Evolutionary conservation across 2,113 vertebrate genomes (phyloP).

Genomic region (Ploceus nigricollis): DNA sequence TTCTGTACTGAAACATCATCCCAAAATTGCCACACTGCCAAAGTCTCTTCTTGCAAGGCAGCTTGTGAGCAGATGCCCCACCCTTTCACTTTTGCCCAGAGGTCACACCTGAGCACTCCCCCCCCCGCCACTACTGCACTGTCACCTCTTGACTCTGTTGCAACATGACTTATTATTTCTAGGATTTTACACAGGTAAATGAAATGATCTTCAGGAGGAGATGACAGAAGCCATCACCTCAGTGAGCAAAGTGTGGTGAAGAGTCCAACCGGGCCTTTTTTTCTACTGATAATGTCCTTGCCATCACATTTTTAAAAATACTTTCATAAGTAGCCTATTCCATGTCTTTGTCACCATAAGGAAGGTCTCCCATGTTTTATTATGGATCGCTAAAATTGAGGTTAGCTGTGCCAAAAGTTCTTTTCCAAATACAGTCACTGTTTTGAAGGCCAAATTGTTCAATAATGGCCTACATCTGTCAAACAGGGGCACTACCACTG

Average conservation of each 20-base stretch:
- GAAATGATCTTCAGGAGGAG: not conserved
- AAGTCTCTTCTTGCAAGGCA: not conserved
- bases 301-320: not conserved
- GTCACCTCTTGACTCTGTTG: not conserved
- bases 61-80: not conserved
- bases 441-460: conserved; percentile 48
- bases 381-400: not conserved
- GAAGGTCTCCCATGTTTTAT: not conserved
- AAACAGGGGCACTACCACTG: conserved; percentile 52
- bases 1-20: not conserved
- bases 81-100: not conserved
- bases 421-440: conserved; percentile 4
- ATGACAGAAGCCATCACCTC: not conserved
- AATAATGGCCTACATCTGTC: conserved; percentile 42
- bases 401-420: conserved; percentile 4
- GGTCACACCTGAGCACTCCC: not conserved
- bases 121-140: not conserved
- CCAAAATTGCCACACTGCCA: not conserved
- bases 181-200: not conserved
- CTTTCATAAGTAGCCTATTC: not conserved
- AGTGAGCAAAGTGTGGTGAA: not conserved
- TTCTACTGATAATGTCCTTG: not conserved
- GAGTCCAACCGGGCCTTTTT: not conserved
- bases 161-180: not conserved
- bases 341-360: not conserved